Evolutionary conservation across 2,888 invertebrate genomes (phyloP).

Genomic region (Gari tellinella): DNA sequence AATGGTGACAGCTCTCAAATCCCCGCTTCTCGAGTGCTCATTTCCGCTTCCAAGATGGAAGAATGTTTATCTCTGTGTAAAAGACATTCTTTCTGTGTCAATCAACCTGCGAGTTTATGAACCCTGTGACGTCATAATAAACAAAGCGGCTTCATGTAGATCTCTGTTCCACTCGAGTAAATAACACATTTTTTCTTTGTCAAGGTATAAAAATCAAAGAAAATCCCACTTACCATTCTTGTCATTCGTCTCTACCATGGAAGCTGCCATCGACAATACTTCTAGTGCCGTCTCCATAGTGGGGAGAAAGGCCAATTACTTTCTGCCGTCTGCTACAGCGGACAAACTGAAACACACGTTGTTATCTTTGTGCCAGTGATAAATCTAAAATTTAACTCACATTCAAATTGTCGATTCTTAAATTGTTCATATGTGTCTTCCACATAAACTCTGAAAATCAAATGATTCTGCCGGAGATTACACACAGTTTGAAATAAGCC

Average conservation of each 20-base stretch:
- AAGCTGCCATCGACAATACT: conserved; percentile 80
- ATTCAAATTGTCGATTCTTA: not conserved
- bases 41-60: conserved; percentile 16
- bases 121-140: conserved; percentile 39
- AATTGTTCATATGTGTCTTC: conserved; percentile 26
- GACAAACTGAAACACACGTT: not conserved
- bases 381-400: not conserved
- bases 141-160: conserved; percentile 35
- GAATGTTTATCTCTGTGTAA: not conserved
- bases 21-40: conserved; percentile 8
- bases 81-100: conserved; percentile 12
- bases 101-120: conserved; percentile 12
- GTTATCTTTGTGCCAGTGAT: conserved; percentile 17
- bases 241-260: conserved; percentile 76
- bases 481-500: conserved; percentile 31
- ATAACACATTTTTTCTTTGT: not conserved
- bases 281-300: conserved; percentile 73
- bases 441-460: not conserved
- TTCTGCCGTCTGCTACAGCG: conserved; percentile 50
- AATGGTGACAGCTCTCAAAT: too few species aligned
- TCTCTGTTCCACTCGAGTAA: not conserved
- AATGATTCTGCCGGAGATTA: conserved; percentile 16
- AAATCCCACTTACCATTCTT: conserved; percentile 40
- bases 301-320: conserved; percentile 17
- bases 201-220: not conserved